A percentile compares a stretch with the other conserved stretches of the same genome.
Conservation (phyloP, 2,797 vertebrate species). For the Gorsachius magnificus region DNA sequence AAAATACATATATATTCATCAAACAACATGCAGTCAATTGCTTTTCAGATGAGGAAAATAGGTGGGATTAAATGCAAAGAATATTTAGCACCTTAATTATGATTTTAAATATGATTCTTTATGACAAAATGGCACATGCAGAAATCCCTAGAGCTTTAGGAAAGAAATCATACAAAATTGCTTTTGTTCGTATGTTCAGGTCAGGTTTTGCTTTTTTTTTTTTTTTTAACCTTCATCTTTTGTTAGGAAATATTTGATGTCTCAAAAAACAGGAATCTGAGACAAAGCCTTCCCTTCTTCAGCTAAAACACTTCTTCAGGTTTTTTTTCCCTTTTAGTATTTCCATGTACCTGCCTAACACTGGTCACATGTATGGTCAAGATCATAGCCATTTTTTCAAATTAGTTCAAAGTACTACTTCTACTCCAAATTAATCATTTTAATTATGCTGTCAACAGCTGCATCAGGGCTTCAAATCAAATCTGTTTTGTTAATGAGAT, state of each 20-base stretch:
- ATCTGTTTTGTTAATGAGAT: conserved; percentile 61
- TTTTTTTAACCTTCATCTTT: background rate
- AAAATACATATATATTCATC: background rate
- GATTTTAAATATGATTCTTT: background rate
- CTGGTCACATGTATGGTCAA: conserved; percentile 24
- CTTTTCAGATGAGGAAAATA: background rate
- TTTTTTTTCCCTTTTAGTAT: background rate
- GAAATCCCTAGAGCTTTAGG: background rate
- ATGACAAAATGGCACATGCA: background rate
- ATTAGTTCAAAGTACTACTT: conserved; percentile 65
- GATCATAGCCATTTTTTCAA: conserved; percentile 58
- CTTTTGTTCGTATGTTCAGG: background rate
- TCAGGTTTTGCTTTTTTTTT: background rate
- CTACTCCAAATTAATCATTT: conserved; percentile 74
- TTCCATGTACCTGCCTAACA: background rate
- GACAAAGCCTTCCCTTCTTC: background rate
- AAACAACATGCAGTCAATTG: background rate
- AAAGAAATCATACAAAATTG: background rate
- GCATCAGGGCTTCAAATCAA: conserved; percentile 69
- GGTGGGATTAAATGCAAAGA: background rate
- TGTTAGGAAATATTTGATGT: background rate
- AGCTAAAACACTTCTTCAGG: background rate
- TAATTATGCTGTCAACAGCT: conserved; percentile 75
- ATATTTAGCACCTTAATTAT: background rate
- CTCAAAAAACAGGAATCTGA: background rate